Percentiles rank a stretch among this genome's conserved stretches.
Conservation (phyloP, 2,888 invertebrate species). For the Conus canariensis region DNA sequence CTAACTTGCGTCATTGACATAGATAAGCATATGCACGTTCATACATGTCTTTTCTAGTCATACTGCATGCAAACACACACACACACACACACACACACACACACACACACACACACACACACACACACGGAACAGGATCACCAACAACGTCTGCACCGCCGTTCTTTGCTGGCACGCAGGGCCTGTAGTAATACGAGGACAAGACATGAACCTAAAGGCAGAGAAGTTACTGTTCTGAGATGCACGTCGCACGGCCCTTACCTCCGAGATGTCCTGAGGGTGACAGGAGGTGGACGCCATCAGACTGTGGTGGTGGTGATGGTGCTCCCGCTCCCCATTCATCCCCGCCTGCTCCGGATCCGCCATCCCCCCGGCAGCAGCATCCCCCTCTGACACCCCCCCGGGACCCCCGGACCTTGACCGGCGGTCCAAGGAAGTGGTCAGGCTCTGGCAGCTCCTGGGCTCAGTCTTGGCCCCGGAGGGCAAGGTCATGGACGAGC, state of each 20-base stretch:
- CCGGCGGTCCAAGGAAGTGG: not conserved
- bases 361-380: not conserved
- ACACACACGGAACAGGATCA: not conserved
- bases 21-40: no score
- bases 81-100: not conserved
- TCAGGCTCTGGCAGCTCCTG: not conserved
- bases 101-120: conserved; percentile 22
- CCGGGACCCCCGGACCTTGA: not conserved
- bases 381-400: not conserved
- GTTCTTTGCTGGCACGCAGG: no score
- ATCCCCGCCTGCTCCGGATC: not conserved
- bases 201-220: no score
- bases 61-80: not conserved
- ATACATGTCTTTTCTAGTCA: no score
- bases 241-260: not conserved
- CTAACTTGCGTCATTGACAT: no score
- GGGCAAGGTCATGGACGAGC: not conserved
- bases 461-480: not conserved
- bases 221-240: no score
- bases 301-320: conserved; percentile 35
- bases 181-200: no score
- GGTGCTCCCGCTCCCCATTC: conserved; percentile 1
- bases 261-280: not conserved
- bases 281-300: conserved; percentile 7
- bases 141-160: no score